phyloP scores from a whole-genome alignment of 1,140 invertebrate species.

The Micrasema longulum region DNA sequence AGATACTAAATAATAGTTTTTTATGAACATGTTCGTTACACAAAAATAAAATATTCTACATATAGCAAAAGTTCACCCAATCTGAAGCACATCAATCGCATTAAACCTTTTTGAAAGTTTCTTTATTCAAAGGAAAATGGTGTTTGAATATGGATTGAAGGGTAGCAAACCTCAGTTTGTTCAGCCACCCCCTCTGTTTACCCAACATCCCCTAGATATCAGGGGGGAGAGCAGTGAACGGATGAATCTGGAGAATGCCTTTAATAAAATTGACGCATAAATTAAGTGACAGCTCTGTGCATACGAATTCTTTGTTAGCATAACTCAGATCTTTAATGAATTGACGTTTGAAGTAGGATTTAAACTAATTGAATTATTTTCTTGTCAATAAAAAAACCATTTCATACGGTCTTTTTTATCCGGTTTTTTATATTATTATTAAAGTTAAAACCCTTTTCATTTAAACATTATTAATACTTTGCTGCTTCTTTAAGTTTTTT shows the following conservation, averaged over 20 bases:
- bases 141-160: slow-evolving; percentile 3
- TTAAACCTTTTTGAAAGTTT: slow-evolving; percentile 12
- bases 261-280: slow-evolving; percentile 15
- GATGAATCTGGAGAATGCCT: background rate
- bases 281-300: slow-evolving; percentile 13
- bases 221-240: background rate
- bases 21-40: background rate
- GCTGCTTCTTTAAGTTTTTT: no score
- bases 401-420: no score
- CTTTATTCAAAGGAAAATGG: background rate
- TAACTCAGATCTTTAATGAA: background rate
- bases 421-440: no score
- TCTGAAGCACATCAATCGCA: background rate
- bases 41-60: background rate
- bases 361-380: no score
- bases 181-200: slow-evolving; percentile 1
- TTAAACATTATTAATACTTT: no score
- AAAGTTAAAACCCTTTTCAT: no score
- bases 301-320: background rate
- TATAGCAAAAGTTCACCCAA: no score
- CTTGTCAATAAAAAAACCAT: no score
- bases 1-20: background rate
- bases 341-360: no score
- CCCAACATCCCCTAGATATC: background rate
- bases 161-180: slow-evolving; percentile 28